Conservation (phyloP, 1,140 invertebrate genomes). For the Ips nitidus region DNA sequence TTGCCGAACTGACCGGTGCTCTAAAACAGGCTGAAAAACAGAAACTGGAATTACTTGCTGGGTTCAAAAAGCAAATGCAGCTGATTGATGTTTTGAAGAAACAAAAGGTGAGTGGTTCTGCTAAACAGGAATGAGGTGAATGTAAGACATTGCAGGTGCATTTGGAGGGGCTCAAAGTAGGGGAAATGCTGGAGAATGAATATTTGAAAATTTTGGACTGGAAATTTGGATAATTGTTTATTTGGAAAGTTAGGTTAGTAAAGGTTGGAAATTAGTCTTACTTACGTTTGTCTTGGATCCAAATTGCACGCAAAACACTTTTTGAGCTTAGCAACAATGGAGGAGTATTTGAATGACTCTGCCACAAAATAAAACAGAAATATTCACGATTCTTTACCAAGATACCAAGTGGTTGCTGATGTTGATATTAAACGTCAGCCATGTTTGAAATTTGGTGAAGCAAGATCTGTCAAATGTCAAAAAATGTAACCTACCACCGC, state of each 20-base stretch:
- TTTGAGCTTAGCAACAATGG: too few relatives aligned
- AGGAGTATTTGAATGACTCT: too few relatives aligned
- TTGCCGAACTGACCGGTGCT: constrained; percentile 50
- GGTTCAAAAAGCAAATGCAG: constrained; percentile 57
- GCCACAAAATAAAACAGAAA: too few relatives aligned
- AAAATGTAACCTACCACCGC: too few relatives aligned
- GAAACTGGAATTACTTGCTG: constrained; percentile 54
- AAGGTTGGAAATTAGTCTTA: background rate
- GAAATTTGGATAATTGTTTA: constrained; percentile 14
- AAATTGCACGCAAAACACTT: too few relatives aligned
- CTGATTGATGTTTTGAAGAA: constrained; percentile 59
- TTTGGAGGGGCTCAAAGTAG: constrained; percentile 51
- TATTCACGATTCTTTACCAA: too few relatives aligned
- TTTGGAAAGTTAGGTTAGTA: background rate
- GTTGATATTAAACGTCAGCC: too few relatives aligned
- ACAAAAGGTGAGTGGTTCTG: constrained; percentile 53
- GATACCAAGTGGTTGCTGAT: too few relatives aligned
- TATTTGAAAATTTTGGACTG: constrained; percentile 47
- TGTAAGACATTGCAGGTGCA: constrained; percentile 48
- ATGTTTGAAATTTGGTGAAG: too few relatives aligned
- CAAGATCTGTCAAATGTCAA: too few relatives aligned
- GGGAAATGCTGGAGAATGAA: constrained; percentile 40
- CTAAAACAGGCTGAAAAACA: constrained; percentile 56
- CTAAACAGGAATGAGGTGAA: too few relatives aligned
- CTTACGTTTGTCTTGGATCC: too few relatives aligned